phyloP scores from a whole-genome alignment of 2,888 invertebrate species.

The Nebria salina region DNA sequence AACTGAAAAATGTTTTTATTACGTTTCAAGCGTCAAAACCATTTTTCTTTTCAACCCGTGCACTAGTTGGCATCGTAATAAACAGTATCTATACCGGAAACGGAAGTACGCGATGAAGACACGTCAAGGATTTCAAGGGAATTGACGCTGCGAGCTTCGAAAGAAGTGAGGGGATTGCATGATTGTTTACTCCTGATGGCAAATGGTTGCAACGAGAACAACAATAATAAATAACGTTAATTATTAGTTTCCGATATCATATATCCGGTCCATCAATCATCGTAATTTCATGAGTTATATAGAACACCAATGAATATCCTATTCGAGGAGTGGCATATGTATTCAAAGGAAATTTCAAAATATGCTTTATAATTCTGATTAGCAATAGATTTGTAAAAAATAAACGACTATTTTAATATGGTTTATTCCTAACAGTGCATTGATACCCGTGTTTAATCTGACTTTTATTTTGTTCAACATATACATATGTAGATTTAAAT shows the following conservation, averaged over 20 bases:
- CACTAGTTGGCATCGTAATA: too few species aligned
- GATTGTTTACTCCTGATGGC: background rate
- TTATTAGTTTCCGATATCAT: constrained; percentile 44
- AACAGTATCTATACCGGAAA: background rate
- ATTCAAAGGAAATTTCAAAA: background rate
- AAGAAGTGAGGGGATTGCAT: background rate
- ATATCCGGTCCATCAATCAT: constrained; percentile 41
- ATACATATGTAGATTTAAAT: too few species aligned
- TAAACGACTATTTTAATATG: too few species aligned
- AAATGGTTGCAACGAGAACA: constrained; percentile 4
- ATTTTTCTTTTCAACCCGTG: too few species aligned
- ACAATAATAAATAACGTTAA: constrained; percentile 41
- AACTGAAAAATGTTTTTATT: too few species aligned
- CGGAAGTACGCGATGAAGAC: background rate
- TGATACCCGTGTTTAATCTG: too few species aligned
- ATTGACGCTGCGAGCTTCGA: background rate
- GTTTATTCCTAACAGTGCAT: too few species aligned
- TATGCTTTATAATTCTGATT: background rate
- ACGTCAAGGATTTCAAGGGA: background rate
- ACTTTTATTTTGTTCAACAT: too few species aligned
- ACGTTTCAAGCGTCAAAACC: too few species aligned
- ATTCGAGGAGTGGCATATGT: background rate
- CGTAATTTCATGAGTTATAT: background rate
- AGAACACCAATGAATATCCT: background rate
- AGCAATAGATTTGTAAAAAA: too few species aligned